phyloP scores from a whole-genome alignment of 2,113 vertebrate species.

The zebrafish (Danio rerio) region GRCz12tu NC_133197.1:17875001-17875500 shows the following conservation, averaged over 20 bases:
- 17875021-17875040: neutral
- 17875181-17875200: constrained; percentile 1
- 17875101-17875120: neutral
- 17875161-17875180: neutral
- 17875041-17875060: neutral
- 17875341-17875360: constrained; percentile 78
- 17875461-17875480: constrained; percentile 52
- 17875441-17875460: constrained; percentile 67
- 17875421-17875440: constrained; percentile 79
- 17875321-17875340: constrained; percentile 73
- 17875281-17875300: constrained; percentile 73
- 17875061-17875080: neutral
- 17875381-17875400: constrained; percentile 68
- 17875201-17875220: constrained; percentile 6
- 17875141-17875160: neutral
- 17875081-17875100: neutral
- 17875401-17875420: constrained; percentile 82
- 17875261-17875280: constrained; percentile 66
- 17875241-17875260: constrained; percentile 61
- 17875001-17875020: neutral
- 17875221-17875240: constrained; percentile 52
- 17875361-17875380: constrained; percentile 74
- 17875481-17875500: neutral
- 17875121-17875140: neutral
- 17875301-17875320: constrained; percentile 72